Base-by-base conservation (phyloP, 2,888 invertebrate genomes). In the Zele albiditarsus region DNA sequence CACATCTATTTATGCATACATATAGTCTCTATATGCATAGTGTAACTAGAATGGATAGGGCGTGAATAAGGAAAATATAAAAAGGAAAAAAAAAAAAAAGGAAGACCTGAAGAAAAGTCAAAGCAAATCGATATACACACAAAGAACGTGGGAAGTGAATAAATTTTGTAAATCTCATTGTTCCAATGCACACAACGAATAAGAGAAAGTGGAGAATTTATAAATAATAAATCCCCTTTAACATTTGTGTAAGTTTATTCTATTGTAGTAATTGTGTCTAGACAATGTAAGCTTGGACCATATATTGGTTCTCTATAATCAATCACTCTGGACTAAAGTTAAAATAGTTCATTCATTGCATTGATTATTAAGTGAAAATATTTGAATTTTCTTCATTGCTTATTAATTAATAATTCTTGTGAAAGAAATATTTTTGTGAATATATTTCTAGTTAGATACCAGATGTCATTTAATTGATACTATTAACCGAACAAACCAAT, bases 141-240 rank as follows among this genome's bases (percentile, higher is more conserved):
- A 20, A 20, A 20, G n/a, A 8, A 46, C 1, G n/a, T 20, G 23
- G 20, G 53, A 8, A 23, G 23, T 33, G 63, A 63, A 63, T 63
- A 31, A 31, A 63, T 63, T 31, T 63, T 8, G 20, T 20, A 20
- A 63, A 63, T 63, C 20, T 63, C 23, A 33, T 63, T 63, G 38
- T 63, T 33, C 20, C 33, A 63, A 23, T 38, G 38, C 38, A 33
- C 27, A 60, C n/a, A 31, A n/a, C 20, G n/a, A 20, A 53, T 53
- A 8, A 23, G 20, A 20, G n/a, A 53, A 23, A 53, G 23, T 33
- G 16, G 1, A 63, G 63, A 16, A 28, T 63, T 63, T 38, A 63
- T 63, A 33, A 63, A 63, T 63, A 63, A 31, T 20, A 3, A 63
- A 53, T 53, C 38, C 33, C 33, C 20, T 63, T 31, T 16, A 38